These are phyloP conservation scores for Loriculus beryllinus DNA, from an alignment of 2,797 vertebrate species.

Conservation along the genomic window DNA sequence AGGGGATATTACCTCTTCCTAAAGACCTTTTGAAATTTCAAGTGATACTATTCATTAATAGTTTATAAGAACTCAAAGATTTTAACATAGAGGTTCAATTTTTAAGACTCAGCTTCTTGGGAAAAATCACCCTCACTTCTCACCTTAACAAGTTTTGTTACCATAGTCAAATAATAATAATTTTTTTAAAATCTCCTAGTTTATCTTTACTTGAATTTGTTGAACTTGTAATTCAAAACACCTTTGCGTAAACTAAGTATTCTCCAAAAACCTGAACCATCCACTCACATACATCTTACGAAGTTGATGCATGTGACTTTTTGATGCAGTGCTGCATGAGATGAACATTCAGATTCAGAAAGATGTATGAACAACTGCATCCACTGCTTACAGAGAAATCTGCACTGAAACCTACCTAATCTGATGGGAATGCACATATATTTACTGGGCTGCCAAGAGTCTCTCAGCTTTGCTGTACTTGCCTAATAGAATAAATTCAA, in stretches of 20 bases:
- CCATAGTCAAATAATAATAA: neutral
- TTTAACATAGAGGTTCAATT: neutral
- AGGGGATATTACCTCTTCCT: neutral
- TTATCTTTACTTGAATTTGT: neutral
- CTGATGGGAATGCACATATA: neutral
- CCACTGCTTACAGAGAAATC: neutral
- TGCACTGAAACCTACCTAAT: neutral
- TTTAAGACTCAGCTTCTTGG: neutral
- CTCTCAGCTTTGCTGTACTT: neutral
- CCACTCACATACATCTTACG: neutral
- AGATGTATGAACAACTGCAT: neutral
- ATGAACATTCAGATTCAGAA: neutral
- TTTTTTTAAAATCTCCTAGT: neutral
- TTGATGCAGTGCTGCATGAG: neutral
- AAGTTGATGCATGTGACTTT: neutral
- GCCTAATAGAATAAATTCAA: neutral
- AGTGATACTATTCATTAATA: neutral
- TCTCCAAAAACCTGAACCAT: neutral
- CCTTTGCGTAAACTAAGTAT: neutral
- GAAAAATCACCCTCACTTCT: neutral
- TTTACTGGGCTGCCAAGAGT: neutral
- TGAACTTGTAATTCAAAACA: neutral
- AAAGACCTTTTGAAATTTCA: neutral
- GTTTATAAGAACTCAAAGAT: neutral
- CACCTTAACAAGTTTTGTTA: neutral